Base-by-base conservation (phyloP, 2,888 invertebrate genomes). In the Cryptus armator region DNA sequence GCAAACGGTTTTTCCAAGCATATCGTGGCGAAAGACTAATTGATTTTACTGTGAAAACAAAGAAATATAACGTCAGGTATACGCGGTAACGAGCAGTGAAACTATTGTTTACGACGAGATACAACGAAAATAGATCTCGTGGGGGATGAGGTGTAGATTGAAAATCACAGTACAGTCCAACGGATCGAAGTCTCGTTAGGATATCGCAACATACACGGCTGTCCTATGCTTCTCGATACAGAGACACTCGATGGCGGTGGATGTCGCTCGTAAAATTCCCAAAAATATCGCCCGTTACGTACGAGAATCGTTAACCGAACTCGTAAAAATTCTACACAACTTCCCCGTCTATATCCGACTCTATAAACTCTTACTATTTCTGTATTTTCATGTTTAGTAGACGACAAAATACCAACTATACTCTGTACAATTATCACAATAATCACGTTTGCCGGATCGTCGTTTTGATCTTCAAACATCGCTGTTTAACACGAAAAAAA, bases 201-300 rank as follows among this genome's bases (percentile, higher is more conserved):
- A 19, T 53, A 53, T 10, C 24, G 12, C 24, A 24, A 37, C 24
- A 19, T 24, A 56, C 56, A 10, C 56, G 5, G 5, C 9, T 56
- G 10, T 24, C 12, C 24, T 24, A 24, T 24, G 12, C 56, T 10
- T 3, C 19, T 12, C 24, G 56, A 56, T 56, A 56, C 24, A 24
- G 56, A 24, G 24, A 24, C 10, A 24, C 56, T 19, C 56, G 56
- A 56, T 24, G 24, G 10, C 4, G 56, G 7, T 37, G 71, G 37
- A 37, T 9, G 43, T 53, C 14, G 53, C 53, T 82, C 81, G 76
- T 82, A 76, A 76, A 76, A 76, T 71, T 62, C 46, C 71, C 43
- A 66, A 82, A 76, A 76, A 82, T 82, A 76, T 82, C 75, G 53
- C 53, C 19, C 24, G 62, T 64, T 71, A 71, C 44, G 68, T 51